Conservation (phyloP, 2,888 invertebrate species). For the Leptopilina syphax region DNA sequence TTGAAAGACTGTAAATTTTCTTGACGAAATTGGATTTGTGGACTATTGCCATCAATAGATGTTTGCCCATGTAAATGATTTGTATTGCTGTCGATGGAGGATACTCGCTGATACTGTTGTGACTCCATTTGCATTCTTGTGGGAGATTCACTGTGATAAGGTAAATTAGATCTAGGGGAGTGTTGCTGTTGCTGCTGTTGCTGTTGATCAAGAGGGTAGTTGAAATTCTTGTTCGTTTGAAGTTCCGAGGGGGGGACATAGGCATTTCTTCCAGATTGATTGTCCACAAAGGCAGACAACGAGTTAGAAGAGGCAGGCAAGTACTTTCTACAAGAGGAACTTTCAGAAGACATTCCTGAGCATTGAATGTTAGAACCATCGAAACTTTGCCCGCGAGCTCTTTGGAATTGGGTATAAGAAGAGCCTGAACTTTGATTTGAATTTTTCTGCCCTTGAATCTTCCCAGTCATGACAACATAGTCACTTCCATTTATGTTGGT, state of each 20-base stretch:
- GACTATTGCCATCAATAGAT: slow-evolving; percentile 61
- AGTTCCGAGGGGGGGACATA: slow-evolving; percentile 75
- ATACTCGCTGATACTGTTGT: slow-evolving; percentile 68
- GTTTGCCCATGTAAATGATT: slow-evolving; percentile 61
- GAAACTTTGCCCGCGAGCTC: slow-evolving; percentile 69
- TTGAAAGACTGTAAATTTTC: slow-evolving; percentile 67
- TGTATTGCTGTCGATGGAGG: slow-evolving; percentile 57
- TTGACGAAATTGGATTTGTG: slow-evolving; percentile 63
- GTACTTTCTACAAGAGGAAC: slow-evolving; percentile 60
- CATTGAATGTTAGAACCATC: slow-evolving; percentile 67
- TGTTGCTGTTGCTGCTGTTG: slow-evolving; percentile 52
- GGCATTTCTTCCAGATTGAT: slow-evolving; percentile 69
- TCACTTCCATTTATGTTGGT: slow-evolving; percentile 87
- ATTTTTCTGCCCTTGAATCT: slow-evolving; percentile 66
- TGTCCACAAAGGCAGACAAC: slow-evolving; percentile 59
- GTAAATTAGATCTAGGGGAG: slow-evolving; percentile 65
- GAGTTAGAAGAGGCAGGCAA: slow-evolving; percentile 59
- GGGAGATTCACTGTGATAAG: slow-evolving; percentile 69
- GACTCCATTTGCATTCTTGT: slow-evolving; percentile 66
- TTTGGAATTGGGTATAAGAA: slow-evolving; percentile 61
- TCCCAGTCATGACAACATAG: slow-evolving; percentile 92
- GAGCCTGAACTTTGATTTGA: slow-evolving; percentile 55
- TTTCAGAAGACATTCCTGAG: slow-evolving; percentile 55
- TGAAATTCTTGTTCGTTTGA: slow-evolving; percentile 66
- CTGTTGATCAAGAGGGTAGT: slow-evolving; percentile 64